These are phyloP conservation scores for Cebidichthys violaceus DNA, from an alignment of 2,113 vertebrate species.

Conservation along the genomic window DNA sequence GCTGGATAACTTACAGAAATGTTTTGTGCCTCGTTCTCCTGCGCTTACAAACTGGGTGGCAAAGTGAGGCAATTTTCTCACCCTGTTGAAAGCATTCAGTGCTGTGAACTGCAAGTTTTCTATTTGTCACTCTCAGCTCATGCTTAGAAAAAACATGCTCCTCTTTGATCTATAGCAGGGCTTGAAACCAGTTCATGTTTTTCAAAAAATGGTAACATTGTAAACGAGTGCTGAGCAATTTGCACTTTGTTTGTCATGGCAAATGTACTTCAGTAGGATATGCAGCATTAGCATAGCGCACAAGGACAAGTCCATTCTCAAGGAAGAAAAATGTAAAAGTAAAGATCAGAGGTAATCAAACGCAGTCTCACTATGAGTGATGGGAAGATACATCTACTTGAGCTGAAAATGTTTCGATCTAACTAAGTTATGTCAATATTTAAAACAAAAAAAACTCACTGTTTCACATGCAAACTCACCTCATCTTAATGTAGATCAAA, in stretches of 20 bases:
- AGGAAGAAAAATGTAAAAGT: background rate
- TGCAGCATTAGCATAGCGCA: background rate
- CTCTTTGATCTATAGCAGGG: background rate
- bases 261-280: too few relatives aligned
- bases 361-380: too few relatives aligned
- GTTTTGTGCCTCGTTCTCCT: background rate
- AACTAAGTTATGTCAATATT: too few relatives aligned
- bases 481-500: background rate
- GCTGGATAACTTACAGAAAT: background rate
- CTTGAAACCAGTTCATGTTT: background rate
- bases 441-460: too few relatives aligned
- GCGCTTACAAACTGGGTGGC: background rate
- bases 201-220: background rate
- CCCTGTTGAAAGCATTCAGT: background rate
- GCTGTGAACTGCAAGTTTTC: constrained; percentile 27
- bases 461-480: too few relatives aligned
- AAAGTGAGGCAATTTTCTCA: constrained; percentile 11
- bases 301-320: background rate
- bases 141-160: constrained; percentile 34
- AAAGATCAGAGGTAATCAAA: background rate
- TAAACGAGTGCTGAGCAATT: background rate
- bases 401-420: too few relatives aligned
- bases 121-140: constrained; percentile 23
- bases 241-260: background rate
- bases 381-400: too few relatives aligned